These are phyloP conservation scores for Serinus canaria DNA, from an alignment of 2,113 vertebrate species.

Conservation along the genomic window DNA sequence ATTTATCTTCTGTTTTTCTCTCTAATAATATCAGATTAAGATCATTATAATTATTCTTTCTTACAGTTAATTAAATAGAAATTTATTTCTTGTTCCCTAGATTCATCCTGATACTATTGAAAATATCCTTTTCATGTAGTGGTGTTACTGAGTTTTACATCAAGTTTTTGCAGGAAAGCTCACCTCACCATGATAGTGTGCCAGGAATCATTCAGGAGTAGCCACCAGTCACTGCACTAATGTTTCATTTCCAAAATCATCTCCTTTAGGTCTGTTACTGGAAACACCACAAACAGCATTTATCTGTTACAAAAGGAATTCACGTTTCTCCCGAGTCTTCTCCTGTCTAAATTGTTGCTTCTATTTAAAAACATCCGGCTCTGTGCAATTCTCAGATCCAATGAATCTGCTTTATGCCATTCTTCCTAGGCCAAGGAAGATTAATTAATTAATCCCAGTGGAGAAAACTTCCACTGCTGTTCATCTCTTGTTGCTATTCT, in stretches of 20 bases:
- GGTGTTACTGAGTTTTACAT: neutral
- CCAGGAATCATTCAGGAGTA: neutral
- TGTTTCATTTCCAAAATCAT: conserved; percentile 3
- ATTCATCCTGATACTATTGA: neutral
- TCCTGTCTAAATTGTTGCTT: conserved; percentile 18
- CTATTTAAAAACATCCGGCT: conserved; percentile 28
- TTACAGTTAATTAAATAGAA: neutral
- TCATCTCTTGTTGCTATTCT: neutral
- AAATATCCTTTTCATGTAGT: neutral
- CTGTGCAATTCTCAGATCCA: conserved; percentile 4
- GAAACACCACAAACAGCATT: neutral
- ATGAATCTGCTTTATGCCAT: neutral
- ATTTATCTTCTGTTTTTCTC: neutral
- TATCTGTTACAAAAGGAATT: conserved; percentile 5
- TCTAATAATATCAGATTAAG: neutral
- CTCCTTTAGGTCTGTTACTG: neutral
- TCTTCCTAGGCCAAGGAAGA: neutral
- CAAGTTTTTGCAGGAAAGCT: neutral
- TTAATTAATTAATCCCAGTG: conserved; percentile 56
- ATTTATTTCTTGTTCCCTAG: neutral
- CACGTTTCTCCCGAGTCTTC: neutral
- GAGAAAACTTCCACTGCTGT: neutral
- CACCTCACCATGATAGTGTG: neutral
- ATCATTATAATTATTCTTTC: neutral
- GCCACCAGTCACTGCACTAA: neutral